Evolutionary conservation across 92 coral and sea anemone species (phyloP), one percentile per base, ranked within the genome.

Genomic region (Diadumene lineata): DNA sequence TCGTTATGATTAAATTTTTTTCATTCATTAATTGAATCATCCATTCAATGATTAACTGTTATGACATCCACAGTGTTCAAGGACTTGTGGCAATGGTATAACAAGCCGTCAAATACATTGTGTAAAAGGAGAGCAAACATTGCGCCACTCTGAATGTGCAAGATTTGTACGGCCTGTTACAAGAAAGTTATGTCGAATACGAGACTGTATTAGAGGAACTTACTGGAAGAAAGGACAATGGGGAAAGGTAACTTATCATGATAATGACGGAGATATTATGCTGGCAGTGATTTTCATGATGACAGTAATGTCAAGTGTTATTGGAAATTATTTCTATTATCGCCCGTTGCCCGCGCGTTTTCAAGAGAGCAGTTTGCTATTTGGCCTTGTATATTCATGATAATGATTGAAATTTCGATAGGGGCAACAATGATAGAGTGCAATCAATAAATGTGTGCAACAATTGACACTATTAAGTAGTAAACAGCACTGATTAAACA

Each of bases 81-180:
- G 86, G 63, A 90, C 93, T 2, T 93, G 98, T 78, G 98, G 98
- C 21, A 55, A 60, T 19, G 98, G 96, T 25, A 69, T 78, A n/a
- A 85, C 67, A 43, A 76, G 85, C 32, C 76, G 99, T 34, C 87
- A 82, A 62, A 92, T 96, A 1, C 76, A 83, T 9, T 96, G 99
- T 29, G 51, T 78, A 16, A 67, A 38, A 18, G 79, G 79, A 62
- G 28, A 64, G 0, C 31, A 50, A 72, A 21, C 32, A 13, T 22
- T 73, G 46, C 65, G n/a, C 11, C 31, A 22, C 60, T 56, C 85
- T 30, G 23, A 79, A 29, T 92, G 97, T 68, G 66, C 82, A 15
- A 62, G 55, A 34, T 79, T 58, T 34, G 60, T 56, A 43, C 77
- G 70, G 67, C 94, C 97, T 11, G 43, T 73, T 0, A 48, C n/a